These are phyloP conservation scores for Serilophus lunatus DNA, from an alignment of 2,113 vertebrate species.

Conservation along the genomic window DNA sequence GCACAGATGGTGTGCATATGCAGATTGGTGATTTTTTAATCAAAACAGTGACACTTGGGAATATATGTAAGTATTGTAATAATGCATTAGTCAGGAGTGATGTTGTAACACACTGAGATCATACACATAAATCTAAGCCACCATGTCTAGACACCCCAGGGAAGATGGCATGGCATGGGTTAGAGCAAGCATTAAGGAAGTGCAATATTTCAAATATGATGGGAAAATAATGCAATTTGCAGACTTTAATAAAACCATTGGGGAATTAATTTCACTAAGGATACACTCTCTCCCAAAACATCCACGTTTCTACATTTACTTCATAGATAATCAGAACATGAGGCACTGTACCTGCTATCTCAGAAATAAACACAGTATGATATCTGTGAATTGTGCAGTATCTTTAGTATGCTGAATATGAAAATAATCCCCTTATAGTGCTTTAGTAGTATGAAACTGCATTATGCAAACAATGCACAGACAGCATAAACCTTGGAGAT, in stretches of 20 bases:
- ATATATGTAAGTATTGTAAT: slow-evolving; percentile 84
- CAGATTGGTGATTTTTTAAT: slow-evolving; percentile 88
- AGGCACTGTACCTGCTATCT: slow-evolving; percentile 72
- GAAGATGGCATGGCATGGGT: slow-evolving; percentile 76
- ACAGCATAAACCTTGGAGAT: slow-evolving; percentile 68
- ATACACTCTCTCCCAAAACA: slow-evolving; percentile 65
- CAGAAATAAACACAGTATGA: slow-evolving; percentile 60
- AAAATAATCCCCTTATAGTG: slow-evolving; percentile 74
- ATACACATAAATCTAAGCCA: slow-evolving; percentile 81
- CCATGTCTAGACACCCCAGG: slow-evolving; percentile 80
- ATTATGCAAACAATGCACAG: slow-evolving; percentile 76
- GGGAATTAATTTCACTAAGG: slow-evolving; percentile 78
- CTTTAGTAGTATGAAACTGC: slow-evolving; percentile 64
- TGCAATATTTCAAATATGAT: slow-evolving; percentile 78
- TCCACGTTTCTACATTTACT: slow-evolving; percentile 59
- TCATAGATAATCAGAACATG: slow-evolving; percentile 62
- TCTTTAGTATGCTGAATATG: slow-evolving; percentile 72
- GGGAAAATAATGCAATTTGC: slow-evolving; percentile 78
- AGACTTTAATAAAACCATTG: slow-evolving; percentile 78
- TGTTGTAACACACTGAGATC: slow-evolving; percentile 83
- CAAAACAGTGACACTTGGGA: slow-evolving; percentile 85
- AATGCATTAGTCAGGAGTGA: slow-evolving; percentile 81
- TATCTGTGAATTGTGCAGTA: slow-evolving; percentile 62
- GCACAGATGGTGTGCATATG: slow-evolving; percentile 88
- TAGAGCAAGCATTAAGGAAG: slow-evolving; percentile 74